phyloP scores from a whole-genome alignment of 37 sponge, comb jelly and placozoan genomes.

The Beroe forskalii region DNA sequence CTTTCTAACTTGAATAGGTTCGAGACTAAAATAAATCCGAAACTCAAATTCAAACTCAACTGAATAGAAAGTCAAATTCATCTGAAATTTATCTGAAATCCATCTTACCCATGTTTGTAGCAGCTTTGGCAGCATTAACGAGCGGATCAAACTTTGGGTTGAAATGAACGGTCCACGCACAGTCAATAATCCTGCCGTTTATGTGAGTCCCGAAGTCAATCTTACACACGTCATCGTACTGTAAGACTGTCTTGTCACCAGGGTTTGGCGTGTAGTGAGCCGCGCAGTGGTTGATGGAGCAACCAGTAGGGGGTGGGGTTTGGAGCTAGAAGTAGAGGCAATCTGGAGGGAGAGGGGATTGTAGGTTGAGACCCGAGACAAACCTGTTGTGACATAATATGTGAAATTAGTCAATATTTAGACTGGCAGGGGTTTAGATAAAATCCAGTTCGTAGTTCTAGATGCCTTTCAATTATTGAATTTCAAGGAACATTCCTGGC shows the following conservation, averaged over 20 bases:
- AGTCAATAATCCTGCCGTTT: slow-evolving; percentile 93
- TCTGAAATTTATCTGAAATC: not conserved
- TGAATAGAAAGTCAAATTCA: not conserved
- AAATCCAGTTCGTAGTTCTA: no score
- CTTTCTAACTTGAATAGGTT: not conserved
- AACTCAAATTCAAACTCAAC: not conserved
- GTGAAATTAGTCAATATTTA: no score
- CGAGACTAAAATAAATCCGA: not conserved
- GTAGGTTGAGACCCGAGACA: no score
- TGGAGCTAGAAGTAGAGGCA: no score
- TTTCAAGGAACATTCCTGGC: no score
- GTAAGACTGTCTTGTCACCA: slow-evolving; percentile 92
- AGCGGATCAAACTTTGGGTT: slow-evolving; percentile 89
- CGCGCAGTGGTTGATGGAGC: slow-evolving; percentile 96
- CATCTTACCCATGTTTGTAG: slow-evolving; percentile 83
- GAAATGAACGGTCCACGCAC: slow-evolving; percentile 98
- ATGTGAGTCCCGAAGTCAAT: slow-evolving; percentile 98
- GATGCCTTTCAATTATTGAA: no score
- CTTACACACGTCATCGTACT: slow-evolving; percentile 96
- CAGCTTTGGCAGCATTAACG: slow-evolving; percentile 86
- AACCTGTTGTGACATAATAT: no score
- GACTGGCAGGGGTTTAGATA: no score
- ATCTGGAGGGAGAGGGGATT: no score
- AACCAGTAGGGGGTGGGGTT: no score
- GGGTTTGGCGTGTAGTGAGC: slow-evolving; percentile 99